These are phyloP conservation scores for Xenopus petersii DNA, from an alignment of 2,797 vertebrate species.

Conservation along the genomic window DNA sequence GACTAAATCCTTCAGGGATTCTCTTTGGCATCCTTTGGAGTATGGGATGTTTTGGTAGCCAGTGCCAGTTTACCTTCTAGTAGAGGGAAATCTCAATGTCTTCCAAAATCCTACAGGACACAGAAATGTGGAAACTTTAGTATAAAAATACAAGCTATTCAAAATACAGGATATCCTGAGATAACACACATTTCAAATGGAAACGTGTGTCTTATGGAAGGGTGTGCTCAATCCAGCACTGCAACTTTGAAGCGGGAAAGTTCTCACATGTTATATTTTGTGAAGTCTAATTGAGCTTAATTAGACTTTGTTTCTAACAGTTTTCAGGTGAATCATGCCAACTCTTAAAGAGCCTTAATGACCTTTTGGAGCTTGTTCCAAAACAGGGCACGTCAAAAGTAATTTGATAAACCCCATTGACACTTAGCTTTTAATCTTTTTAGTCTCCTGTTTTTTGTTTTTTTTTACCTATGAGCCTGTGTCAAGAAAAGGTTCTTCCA, in stretches of 20 bases:
- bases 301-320: too few species aligned
- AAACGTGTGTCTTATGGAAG: constrained; percentile 31
- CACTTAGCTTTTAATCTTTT: too few species aligned
- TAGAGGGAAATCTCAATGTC: constrained; percentile 22
- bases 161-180: constrained; percentile 40
- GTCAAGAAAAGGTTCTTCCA: too few species aligned
- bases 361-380: too few species aligned
- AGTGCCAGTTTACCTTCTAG: constrained; percentile 8
- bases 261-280: too few species aligned
- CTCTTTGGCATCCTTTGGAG: not conserved
- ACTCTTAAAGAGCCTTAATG: too few species aligned
- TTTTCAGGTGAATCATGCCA: too few species aligned
- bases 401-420: too few species aligned
- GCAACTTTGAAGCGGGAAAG: constrained; percentile 1
- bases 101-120: constrained; percentile 27
- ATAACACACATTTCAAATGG: constrained; percentile 25
- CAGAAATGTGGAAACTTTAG: constrained; percentile 19
- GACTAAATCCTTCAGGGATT: not conserved
- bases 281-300: too few species aligned
- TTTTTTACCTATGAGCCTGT: too few species aligned
- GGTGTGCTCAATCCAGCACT: constrained; percentile 19
- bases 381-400: too few species aligned
- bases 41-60: not conserved
- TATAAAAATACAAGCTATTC: constrained; percentile 33
- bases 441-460: too few species aligned